Evolutionary conservation across 2,888 invertebrate genomes (phyloP), one percentile per base, ranked within the genome.

Genomic region (Macropis europaea): DNA sequence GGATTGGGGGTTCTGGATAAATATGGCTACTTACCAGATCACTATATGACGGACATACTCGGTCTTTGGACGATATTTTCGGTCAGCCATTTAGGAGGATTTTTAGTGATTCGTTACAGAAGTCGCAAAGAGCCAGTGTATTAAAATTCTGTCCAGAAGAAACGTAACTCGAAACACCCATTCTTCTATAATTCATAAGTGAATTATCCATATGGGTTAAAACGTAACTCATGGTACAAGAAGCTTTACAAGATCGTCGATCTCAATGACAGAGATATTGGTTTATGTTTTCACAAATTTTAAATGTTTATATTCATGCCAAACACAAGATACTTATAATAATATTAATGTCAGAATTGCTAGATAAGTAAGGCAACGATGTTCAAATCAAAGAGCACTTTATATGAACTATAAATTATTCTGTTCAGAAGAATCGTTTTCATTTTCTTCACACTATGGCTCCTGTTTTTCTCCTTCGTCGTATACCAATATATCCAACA

Each of bases 1-100:
- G 95, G 95, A 0, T 81, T 91, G 0, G 93, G 93, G 59, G 95
- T 95, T 0, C 86, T 95, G n/a, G 89, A 91, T 22, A 91, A 91
- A 80, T 93, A 91, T 75, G 93, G 93, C 0, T 94, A 90, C 63
- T 88, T 87, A 0, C 90, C 91, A 17, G 90, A 88, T 19, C 89
- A 92, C 82, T 92, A 92, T 77, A 90, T 90, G 89, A 88, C 91
- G 19, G 92, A 93, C 75, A 91, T 92, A 60, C 24, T 87, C 0
- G 92, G 92, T 52, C 88, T 93, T 48, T 63, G 87, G 1, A 56
- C 83, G 4, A 92, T 93, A 90, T 92, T 92, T 74, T 86, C 85
- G 50, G 68, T 91, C 7, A 91, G 90, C 17, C 92, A 93, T 82
- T 78, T 90, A 0, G 88, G 91, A 13, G 91, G 92, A 11, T 93